These are phyloP conservation scores for Plutella xylostella DNA, from an alignment of 2,888 invertebrate species.

Conservation along the genomic window DNA sequence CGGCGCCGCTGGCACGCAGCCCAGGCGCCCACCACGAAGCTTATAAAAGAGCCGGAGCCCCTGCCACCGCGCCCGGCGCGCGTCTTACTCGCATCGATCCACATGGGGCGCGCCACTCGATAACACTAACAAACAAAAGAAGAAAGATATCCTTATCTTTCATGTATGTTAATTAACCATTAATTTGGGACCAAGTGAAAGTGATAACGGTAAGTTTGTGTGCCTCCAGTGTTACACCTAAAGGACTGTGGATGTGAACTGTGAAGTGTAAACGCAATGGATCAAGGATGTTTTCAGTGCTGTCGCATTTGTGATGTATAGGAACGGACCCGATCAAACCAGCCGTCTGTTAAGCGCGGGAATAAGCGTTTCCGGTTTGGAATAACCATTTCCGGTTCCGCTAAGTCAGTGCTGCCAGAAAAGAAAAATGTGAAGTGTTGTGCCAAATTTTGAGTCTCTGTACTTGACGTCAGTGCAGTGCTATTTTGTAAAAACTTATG, in stretches of 20 bases:
- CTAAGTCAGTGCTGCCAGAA: no score
- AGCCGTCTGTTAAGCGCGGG: neutral
- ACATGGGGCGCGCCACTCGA: conserved; percentile 67
- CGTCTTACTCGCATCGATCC: conserved; percentile 55
- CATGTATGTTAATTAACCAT: conserved; percentile 35
- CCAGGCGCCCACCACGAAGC: conserved; percentile 53
- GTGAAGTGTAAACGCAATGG: conserved; percentile 31
- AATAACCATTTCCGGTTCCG: no score
- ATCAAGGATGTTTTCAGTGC: neutral
- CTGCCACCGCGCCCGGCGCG: conserved; percentile 60
- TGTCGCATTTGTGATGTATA: neutral
- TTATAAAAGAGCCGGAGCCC: conserved; percentile 61
- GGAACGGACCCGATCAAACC: neutral
- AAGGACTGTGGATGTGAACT: conserved; percentile 54
- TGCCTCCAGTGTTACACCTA: conserved; percentile 31
- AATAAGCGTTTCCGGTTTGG: neutral
- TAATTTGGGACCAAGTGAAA: conserved; percentile 64
- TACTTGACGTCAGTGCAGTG: no score
- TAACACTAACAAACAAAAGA: conserved; percentile 44
- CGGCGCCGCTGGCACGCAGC: conserved; percentile 39
- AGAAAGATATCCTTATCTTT: conserved; percentile 36
- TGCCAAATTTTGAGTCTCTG: no score
- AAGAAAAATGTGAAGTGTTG: no score
- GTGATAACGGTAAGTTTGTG: conserved; percentile 64
- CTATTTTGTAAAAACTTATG: no score